Evolutionary conservation across 2,797 vertebrate species (phyloP).

Genomic region (Chlorospingus semifuscus): DNA sequence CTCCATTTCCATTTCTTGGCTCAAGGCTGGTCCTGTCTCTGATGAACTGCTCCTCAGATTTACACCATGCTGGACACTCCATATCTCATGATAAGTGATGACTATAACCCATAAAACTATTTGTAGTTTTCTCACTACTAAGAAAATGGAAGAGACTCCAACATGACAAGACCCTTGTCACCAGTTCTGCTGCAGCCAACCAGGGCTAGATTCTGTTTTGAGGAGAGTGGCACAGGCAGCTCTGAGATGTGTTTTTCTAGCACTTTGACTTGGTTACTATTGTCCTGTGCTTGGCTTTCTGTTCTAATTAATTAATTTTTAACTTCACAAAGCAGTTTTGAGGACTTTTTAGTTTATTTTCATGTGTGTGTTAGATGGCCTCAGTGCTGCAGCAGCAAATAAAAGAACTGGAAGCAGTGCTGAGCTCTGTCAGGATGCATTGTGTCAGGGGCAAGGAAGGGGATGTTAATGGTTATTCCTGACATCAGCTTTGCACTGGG

Average conservation of each 20-base stretch:
- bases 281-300: not conserved
- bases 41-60: not conserved
- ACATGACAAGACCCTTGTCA: not conserved
- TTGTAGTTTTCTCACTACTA: not conserved
- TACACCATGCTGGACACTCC: not conserved
- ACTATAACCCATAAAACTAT: not conserved
- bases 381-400: not conserved
- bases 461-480: accelerated
- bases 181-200: not conserved
- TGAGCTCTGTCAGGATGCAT: accelerated
- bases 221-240: accelerated
- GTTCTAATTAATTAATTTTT: not conserved
- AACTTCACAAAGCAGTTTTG: not conserved
- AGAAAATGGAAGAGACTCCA: not conserved
- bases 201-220: not conserved
- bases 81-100: not conserved
- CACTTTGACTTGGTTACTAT: not conserved
- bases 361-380: not conserved
- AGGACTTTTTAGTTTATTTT: not conserved
- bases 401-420: not conserved
- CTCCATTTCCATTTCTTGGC: not conserved
- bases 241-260: not conserved
- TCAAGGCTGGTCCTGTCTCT: not conserved
- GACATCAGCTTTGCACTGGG: not conserved
- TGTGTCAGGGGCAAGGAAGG: not conserved